Conservation (phyloP, 2,797 vertebrate species). For the Perdix hodgsoniae region DNA sequence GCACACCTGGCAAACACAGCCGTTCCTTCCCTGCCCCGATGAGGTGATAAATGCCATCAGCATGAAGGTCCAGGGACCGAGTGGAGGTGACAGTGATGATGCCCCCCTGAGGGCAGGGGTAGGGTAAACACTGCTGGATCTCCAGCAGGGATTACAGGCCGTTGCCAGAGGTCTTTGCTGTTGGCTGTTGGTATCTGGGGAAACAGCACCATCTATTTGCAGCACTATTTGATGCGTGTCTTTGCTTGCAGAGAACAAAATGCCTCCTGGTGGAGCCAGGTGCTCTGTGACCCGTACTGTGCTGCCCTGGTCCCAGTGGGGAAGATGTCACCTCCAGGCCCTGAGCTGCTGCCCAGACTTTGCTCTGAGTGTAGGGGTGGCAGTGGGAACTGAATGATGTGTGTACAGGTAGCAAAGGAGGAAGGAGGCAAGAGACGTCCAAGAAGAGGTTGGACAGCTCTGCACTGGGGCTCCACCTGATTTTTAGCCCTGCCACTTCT, state of each 20-base stretch:
- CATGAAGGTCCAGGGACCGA: neutral
- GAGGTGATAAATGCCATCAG: neutral
- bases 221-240: rapidly evolving
- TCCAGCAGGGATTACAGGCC: neutral
- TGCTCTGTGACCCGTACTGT: no score
- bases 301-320: neutral
- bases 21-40: rapidly evolving
- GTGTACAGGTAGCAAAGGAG: neutral
- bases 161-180: neutral
- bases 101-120: rapidly evolving
- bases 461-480: neutral
- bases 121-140: neutral
- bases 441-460: neutral
- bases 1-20: neutral
- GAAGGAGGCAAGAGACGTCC: neutral
- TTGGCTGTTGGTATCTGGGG: neutral
- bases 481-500: neutral
- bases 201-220: slow-evolving; percentile 10
- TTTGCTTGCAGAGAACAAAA: neutral
- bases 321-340: neutral
- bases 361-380: neutral
- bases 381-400: rapidly evolving
- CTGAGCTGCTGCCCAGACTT: rapidly evolving
- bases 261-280: rapidly evolving
- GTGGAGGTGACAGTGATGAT: neutral